phyloP scores from a whole-genome alignment of 1,140 invertebrate species.

The Drosophila obscura region DNA sequence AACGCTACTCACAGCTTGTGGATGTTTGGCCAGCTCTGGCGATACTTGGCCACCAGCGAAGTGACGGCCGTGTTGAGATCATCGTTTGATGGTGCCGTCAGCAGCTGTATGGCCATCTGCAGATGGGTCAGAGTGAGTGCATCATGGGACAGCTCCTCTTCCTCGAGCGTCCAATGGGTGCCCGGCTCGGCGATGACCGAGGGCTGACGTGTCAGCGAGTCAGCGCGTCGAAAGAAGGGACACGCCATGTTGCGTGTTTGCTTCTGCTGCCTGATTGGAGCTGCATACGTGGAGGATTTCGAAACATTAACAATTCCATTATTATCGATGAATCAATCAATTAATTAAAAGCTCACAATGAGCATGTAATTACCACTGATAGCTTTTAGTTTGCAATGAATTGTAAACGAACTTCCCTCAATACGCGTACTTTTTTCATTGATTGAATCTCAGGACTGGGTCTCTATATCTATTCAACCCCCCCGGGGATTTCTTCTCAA shows the following conservation, averaged over 20 bases:
- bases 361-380: not conserved
- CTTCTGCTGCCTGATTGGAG: conserved; percentile 11
- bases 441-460: conserved; percentile 7
- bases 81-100: conserved; percentile 85
- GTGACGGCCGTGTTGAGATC: conserved; percentile 81
- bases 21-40: conserved; percentile 79
- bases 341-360: not conserved
- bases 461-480: not conserved
- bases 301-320: conserved; percentile 26
- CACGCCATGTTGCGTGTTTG: conserved; percentile 79
- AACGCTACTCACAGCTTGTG: conserved; percentile 71
- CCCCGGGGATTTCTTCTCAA: conserved; percentile 48
- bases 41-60: conserved; percentile 77
- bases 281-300: not conserved
- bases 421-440: not conserved
- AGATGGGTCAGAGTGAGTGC: conserved; percentile 85
- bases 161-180: conserved; percentile 76
- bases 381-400: not conserved
- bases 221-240: conserved; percentile 80
- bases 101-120: conserved; percentile 86
- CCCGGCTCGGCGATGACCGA: conserved; percentile 76
- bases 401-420: conserved; percentile 7
- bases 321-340: conserved; percentile 14
- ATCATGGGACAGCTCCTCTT: conserved; percentile 78
- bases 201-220: conserved; percentile 75